phyloP scores from a whole-genome alignment of 2,113 vertebrate species.

The Pedionomus torquatus region DNA sequence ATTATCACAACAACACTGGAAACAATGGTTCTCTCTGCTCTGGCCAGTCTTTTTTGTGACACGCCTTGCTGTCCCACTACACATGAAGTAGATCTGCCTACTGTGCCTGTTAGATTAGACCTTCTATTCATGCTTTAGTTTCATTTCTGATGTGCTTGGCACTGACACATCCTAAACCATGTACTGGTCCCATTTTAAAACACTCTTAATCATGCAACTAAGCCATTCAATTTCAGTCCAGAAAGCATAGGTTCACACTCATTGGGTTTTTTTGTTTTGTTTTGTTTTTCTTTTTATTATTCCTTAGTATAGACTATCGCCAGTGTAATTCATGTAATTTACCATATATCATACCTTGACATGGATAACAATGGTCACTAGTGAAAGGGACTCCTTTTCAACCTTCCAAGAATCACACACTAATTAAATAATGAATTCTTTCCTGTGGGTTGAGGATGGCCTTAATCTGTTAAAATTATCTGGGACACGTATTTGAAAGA shows the following conservation, averaged over 20 bases:
- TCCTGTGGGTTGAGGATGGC: not conserved
- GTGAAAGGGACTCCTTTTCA: not conserved
- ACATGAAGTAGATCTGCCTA: not conserved
- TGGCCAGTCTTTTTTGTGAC: not conserved
- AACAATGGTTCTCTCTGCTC: not conserved
- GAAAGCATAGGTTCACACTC: not conserved
- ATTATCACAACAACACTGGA: accelerated
- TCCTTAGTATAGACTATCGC: not conserved
- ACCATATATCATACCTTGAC: not conserved
- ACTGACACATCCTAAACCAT: not conserved
- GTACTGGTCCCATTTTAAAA: not conserved
- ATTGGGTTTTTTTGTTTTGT: not conserved
- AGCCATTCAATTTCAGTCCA: not conserved
- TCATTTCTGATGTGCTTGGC: not conserved
- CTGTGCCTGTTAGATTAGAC: not conserved
- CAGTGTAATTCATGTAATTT: not conserved
- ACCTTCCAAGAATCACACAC: not conserved
- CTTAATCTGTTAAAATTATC: not conserved
- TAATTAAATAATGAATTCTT: not conserved
- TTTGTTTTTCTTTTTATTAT: not conserved
- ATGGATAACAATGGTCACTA: not conserved
- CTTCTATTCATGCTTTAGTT: not conserved
- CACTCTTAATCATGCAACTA: not conserved
- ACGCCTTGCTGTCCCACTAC: not conserved
- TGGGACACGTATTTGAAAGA: not conserved